Evolutionary conservation across 2,797 vertebrate species (phyloP), one percentile per base, ranked within the genome.

Genomic region (Clarias pachynema): DNA sequence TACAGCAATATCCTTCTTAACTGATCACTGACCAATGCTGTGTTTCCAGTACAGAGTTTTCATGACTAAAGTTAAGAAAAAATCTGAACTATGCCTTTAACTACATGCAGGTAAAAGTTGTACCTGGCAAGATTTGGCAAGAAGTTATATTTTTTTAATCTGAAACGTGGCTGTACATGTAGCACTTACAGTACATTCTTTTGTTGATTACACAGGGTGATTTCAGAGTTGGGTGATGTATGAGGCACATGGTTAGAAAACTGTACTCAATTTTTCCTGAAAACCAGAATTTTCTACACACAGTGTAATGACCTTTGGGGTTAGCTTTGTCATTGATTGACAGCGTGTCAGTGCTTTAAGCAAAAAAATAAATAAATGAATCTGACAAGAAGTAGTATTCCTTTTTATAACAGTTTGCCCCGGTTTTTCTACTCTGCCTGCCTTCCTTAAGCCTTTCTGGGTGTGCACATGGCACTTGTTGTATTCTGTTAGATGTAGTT

Each of bases 401-500:
- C 63, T 79, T 4, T 31, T 73, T 16, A 70, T 18, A 53, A 83
- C 74, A 83, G 24, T 56, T 20, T 1, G 37, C 44, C 20, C 26
- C 4, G 2, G 9, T 37, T 79, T 59, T 24, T 29, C 66, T 62
- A 34, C 16, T 12, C 59, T n/a, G 40, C 29, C 60, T 66, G 15
- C 34, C 69, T 79, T 60, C 49, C 5, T 37, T 31, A 40, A 77
- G 24, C 26, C 26, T 77, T 37, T 34, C 26, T 79, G 74, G 22
- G 37, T 80, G 65, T 72, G 56, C n/a, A 15, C 26, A 62, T 49
- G 49, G 66, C 77, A 44, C 59, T 31, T 63, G 66, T 53, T 72
- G 10, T 63, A 40, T 81, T 81, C 44, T 74, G 79, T 66, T 34
- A 65, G 78, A 85, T n/a, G 26, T 9, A 74, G 78, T 74, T 81